A percentile compares a stretch with the other conserved stretches of the same genome.
Evolutionary conservation across 64 coral and sea anemone genomes (phyloP).

Genomic region (Dendrophyllia cribrosa): DNA sequence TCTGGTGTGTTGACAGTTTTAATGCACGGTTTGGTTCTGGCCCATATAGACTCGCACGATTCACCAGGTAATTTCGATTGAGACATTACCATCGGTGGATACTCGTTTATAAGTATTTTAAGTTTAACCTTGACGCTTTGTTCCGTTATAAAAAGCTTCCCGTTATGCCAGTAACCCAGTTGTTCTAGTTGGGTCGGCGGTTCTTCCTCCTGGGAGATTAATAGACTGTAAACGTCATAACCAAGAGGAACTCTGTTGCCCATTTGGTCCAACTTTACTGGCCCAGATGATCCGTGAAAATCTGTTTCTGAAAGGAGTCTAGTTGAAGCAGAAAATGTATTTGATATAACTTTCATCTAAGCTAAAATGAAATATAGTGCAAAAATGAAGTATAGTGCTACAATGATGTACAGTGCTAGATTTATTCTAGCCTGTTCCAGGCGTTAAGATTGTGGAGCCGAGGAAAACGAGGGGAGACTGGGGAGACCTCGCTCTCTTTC

Average conservation of each 20-base stretch:
- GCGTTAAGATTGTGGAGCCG: too few species aligned
- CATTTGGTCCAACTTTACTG: constrained; percentile 65
- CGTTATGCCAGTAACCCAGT: constrained; percentile 68
- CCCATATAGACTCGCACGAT: constrained; percentile 48
- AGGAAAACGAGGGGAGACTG: too few species aligned
- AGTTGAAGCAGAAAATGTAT: neutral
- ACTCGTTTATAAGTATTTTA: constrained; percentile 81
- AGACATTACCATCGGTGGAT: constrained; percentile 85
- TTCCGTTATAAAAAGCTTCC: neutral
- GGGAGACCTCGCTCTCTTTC: too few species aligned
- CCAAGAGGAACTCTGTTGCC: constrained; percentile 59
- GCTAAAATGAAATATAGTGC: too few species aligned
- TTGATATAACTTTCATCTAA: neutral
- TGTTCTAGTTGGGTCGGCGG: constrained; percentile 12
- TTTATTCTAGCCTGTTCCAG: too few species aligned
- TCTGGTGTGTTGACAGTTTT: constrained; percentile 51
- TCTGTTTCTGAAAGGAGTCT: constrained; percentile 37
- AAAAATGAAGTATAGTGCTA: too few species aligned
- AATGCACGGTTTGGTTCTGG: neutral
- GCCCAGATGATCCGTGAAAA: constrained; percentile 65
- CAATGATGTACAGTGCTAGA: too few species aligned
- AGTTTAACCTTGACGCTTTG: constrained; percentile 27
- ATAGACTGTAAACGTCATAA: constrained; percentile 57
- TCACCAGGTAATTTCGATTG: constrained; percentile 45
- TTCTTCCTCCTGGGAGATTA: neutral